phyloP scores from a whole-genome alignment of 2,113 vertebrate species.

The Australoheros scitulus region DNA sequence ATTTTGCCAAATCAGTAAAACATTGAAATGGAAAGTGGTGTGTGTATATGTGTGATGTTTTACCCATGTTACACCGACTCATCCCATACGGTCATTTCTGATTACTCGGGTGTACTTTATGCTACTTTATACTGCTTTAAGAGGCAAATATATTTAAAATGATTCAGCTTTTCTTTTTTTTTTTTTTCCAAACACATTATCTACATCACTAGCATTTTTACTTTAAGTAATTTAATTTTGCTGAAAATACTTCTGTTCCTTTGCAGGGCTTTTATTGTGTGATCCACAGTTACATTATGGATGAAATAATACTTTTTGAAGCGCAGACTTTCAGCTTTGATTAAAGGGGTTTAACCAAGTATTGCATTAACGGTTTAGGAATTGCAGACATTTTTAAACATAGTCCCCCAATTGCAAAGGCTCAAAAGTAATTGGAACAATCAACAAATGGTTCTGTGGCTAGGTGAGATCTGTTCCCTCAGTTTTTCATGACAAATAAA shows the following conservation, averaged over 20 bases:
- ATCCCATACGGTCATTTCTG: background rate
- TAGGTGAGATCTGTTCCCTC: background rate
- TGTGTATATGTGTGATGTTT: conserved; percentile 8
- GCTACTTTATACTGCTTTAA: background rate
- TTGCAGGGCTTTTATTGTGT: background rate
- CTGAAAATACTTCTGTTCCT: background rate
- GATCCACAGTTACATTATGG: background rate
- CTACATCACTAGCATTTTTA: background rate
- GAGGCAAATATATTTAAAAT: background rate
- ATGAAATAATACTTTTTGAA: background rate
- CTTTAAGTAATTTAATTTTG: background rate
- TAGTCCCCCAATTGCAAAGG: background rate
- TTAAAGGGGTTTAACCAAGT: background rate
- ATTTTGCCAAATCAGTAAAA: conserved; percentile 76
- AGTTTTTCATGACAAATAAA: background rate
- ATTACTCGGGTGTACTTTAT: background rate
- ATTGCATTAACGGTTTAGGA: background rate
- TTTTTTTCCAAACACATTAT: too few relatives aligned
- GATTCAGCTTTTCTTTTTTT: too few relatives aligned
- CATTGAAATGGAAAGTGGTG: conserved; percentile 43
- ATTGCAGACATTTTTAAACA: background rate
- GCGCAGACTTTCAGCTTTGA: background rate
- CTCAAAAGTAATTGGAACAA: background rate
- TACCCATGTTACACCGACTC: background rate
- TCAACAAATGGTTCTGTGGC: background rate